Percentiles rank a stretch among this genome's conserved stretches.
Conservation (phyloP, 2,888 invertebrate species). For the Trilocha varians region DNA sequence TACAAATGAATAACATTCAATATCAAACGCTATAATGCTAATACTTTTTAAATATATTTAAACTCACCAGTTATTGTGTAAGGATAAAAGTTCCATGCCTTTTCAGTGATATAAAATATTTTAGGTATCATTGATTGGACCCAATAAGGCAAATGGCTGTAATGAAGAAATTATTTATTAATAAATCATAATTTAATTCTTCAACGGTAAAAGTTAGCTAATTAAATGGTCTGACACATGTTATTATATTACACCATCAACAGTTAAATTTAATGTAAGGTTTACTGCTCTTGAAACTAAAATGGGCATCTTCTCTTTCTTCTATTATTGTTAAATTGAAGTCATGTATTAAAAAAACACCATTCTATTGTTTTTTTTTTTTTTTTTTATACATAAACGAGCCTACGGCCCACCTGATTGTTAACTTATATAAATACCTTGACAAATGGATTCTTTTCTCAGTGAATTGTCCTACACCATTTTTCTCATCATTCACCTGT, state of each 20-base stretch:
- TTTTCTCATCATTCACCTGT: slow-evolving; percentile 82
- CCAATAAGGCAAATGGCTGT: slow-evolving; percentile 91
- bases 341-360: too few relatives aligned
- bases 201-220: too few relatives aligned
- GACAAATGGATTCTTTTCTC: slow-evolving; percentile 93
- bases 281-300: too few relatives aligned
- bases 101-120: slow-evolving; percentile 94
- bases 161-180: slow-evolving; percentile 27
- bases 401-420: too few relatives aligned
- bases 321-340: too few relatives aligned
- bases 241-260: too few relatives aligned
- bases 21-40: background rate
- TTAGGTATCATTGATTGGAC: slow-evolving; percentile 89
- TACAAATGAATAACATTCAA: background rate
- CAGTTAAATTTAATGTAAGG: too few relatives aligned
- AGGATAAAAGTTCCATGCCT: slow-evolving; percentile 96
- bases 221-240: too few relatives aligned
- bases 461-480: slow-evolving; percentile 90
- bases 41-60: slow-evolving; percentile 3
- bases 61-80: slow-evolving; percentile 85
- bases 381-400: too few relatives aligned
- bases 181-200: too few relatives aligned
- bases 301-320: too few relatives aligned
- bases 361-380: too few relatives aligned
- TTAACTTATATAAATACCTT: slow-evolving; percentile 67